Conservation (phyloP, 2,113 vertebrate species). For the Podocnemis expansa region DNA sequence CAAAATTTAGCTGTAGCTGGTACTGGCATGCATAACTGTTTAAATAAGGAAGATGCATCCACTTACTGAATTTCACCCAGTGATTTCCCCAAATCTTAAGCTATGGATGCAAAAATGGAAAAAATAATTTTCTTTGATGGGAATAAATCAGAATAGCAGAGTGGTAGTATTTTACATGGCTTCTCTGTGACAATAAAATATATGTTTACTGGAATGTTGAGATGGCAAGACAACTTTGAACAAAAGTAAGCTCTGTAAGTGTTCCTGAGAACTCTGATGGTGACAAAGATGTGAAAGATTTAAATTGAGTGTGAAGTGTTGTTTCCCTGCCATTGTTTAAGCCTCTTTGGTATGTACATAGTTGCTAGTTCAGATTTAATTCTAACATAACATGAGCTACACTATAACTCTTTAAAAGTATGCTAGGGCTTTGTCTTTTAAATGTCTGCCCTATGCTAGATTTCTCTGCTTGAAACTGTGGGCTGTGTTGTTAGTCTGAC, state of each 20-base stretch:
- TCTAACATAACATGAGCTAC: background rate
- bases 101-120: background rate
- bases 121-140: background rate
- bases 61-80: background rate
- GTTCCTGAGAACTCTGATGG: background rate
- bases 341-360: background rate
- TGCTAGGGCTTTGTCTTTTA: background rate
- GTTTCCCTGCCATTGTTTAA: background rate
- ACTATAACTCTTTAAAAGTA: background rate
- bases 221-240: background rate
- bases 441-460: background rate
- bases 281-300: background rate
- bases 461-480: background rate
- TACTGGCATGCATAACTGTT: background rate
- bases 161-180: background rate
- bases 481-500: background rate
- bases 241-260: background rate
- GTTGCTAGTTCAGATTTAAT: background rate
- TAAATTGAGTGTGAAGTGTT: background rate
- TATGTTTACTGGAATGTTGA: background rate
- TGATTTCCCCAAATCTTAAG: background rate
- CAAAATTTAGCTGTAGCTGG: background rate
- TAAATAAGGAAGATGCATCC: background rate
- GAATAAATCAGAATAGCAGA: fast-evolving
- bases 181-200: constrained; percentile 7